Evolutionary conservation across 1,140 invertebrate genomes (phyloP), one percentile per base, ranked within the genome.

Genomic region (Tachypleus tridentatus): DNA sequence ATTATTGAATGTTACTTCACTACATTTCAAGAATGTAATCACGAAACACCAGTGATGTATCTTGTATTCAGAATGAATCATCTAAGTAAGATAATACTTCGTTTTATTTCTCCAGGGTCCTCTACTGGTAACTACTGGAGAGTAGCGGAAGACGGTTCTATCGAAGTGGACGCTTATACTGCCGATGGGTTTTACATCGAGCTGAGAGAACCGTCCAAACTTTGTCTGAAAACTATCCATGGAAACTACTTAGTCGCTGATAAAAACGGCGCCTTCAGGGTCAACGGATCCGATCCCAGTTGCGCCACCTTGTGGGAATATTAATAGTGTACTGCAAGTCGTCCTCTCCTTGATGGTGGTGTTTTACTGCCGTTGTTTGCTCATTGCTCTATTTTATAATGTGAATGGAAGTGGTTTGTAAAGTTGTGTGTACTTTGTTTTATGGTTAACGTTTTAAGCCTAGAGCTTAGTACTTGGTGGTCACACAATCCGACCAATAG

Each of bases 221-320:
- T 97, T 71, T 89, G 88, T 77, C 93, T 98, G 78, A 93, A 91
- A 78, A 82, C 83, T 53, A 74, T 75, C 5, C 77, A 79, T 67
- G 88, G 89, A 57, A 83, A 85, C 73, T 97, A 94, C 79, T 79
- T 97, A 64, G 84, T 86, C 64, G 91, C 93, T 63, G 91, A 91
- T 73, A 97, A 98, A 80, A 98, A 97, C 78, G 94, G 95, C 59
- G 84, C 86, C 64, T 88, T 97, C 80, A 87, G 87, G 74, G 83
- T 95, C 53, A 86, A 87, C 49, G 88, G 87, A 63, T 82, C 84
- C 63, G 87, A 91, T 73, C 82, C 86, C 72, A 83, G 86, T 64
- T 82, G 81, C 64, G 90, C 91, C 70, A 94, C 91, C 65, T 89
- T 90, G 75, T 96, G 91, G 91, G 92, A 96, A 80, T 96, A 93